Base-by-base conservation (phyloP, 2,113 vertebrate genomes). In the Zapus hudsonius region DNA sequence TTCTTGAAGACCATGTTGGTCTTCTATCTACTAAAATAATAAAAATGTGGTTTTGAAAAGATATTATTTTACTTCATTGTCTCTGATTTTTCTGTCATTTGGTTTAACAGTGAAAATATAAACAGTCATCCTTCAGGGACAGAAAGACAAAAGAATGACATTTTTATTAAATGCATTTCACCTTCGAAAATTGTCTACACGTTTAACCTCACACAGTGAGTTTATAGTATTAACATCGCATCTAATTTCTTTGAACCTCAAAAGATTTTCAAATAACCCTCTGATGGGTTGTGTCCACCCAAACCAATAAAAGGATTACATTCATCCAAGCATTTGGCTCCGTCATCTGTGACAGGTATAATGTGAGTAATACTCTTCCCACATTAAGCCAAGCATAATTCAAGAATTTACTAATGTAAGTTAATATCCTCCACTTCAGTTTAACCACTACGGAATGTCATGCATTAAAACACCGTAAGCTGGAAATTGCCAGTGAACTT, bases 361-460 rank as follows among this genome's bases (percentile, higher is more conserved):
- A 33, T 40, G 81, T 15, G 63, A 90, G 84, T 63, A 93, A 91
- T 0, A 81, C 61, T 57, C 90, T 84, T 96, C 75, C 90, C 74
- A 95, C 96, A 82, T 63, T 93, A 95, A 97, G 69, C 33, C 69
- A 95, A 97, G 89, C 86, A 92, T 70, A 96, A 93, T 90, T 97
- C 73, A 90, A 89, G 27, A 85, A 88, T 95, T 91, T 75, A 73
- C 93, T 83, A 96, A 13, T 78, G 63, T 82, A 92, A 88, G 83
- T 94, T 94, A 97, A 73, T 93, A 79, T 72, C 82, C 63, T 93
- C 90, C 29, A 93, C 94, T 95, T 96, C 72, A 90, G 87, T 94
- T 96, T 95, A 91, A 92, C 69, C 94, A 61, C 89, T 96, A 81
- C 42, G 72, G 70, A 94, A 95, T 33, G 38, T 2, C 87, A 81